Percentiles rank a stretch among this genome's conserved stretches.
phyloP scores from a whole-genome alignment of 2,113 vertebrate genomes.

The Tenrec ecaudatus region DNA sequence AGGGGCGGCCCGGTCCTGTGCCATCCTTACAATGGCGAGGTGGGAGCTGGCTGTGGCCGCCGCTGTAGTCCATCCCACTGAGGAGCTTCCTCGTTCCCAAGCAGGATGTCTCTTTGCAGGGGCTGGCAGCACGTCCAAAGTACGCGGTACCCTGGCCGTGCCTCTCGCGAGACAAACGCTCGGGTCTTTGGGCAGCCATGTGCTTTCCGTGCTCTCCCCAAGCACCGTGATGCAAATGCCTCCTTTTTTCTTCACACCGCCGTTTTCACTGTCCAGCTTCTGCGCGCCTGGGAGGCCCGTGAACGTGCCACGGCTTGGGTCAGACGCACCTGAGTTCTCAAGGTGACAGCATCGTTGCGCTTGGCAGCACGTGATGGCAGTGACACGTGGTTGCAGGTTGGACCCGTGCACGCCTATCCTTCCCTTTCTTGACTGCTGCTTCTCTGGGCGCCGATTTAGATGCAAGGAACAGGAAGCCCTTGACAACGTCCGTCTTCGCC shows the following conservation, averaged over 20 bases:
- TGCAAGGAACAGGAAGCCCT: not conserved
- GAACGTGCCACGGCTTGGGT: not conserved
- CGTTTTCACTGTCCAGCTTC: not conserved
- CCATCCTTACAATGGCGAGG: too few species aligned
- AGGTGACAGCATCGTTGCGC: too few species aligned
- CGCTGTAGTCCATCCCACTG: not conserved
- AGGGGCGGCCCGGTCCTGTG: too few species aligned
- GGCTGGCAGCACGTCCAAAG: too few species aligned
- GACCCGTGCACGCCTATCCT: too few species aligned
- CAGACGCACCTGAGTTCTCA: not conserved
- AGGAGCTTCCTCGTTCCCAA: not conserved
- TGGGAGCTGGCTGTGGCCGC: too few species aligned
- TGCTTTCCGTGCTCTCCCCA: not conserved
- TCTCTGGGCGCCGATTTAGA: not conserved
- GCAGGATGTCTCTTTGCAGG: not conserved
- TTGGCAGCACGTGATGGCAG: too few species aligned
- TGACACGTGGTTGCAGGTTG: too few species aligned
- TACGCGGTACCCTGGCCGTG: too few species aligned
- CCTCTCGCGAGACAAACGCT: not conserved
- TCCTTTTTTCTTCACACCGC: not conserved
- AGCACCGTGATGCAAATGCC: not conserved
- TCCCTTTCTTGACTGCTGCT: too few species aligned
- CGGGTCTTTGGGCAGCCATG: not conserved
- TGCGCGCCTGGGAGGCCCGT: fast-evolving
- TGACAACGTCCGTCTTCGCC: not conserved